Base-by-base conservation (phyloP, 2,797 vertebrate species). In the Xyrichtys novacula region DNA sequence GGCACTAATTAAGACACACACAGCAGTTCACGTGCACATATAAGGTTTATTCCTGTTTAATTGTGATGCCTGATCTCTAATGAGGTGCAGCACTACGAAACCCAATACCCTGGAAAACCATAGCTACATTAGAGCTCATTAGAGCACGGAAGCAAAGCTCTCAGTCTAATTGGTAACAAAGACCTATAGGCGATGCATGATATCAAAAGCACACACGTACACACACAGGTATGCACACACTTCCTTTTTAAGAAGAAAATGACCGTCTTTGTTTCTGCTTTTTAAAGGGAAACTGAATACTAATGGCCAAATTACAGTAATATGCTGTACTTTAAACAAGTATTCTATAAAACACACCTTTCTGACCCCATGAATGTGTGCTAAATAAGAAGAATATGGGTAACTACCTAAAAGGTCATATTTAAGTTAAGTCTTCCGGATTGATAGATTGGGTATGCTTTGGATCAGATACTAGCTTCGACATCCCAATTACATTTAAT, bases 61-160 rank as follows among this genome's bases (percentile, higher is more conserved):
- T 17, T 23, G 43, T 52, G 58, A 71, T 2, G 49, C 31, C 8
- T n/a, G 26, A 49, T 28, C 25, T 14, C 42, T 65, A 42, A 73
- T 57, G 56, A 79, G 64, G 29, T 64, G 48, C 26, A 60, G 64
- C 47, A 32, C 20, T 1, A 38, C 56, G 65, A 67, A 66, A 74
- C 48, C 49, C 29, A 17, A 70, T 7, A 74, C 65, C 34, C 39
- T 50, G 42, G 57, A 63, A 47, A 60, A 53, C 25, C 38, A 56
- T 4, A 19, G 39, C 23, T 64, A 34, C 70, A 71, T 81, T 65
- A 65, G 0, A 62, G 58, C 66, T 77, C 44, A 76, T 78, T 74
- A 79, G 39, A 58, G 70, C 55, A 32, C 58, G 53, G 53, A 64
- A 54, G 38, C 25, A 10, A n/a, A 68, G 63, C 67, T 66, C 58